Base-by-base conservation (phyloP, 1,140 invertebrate genomes). In the Megathymus violae region DNA sequence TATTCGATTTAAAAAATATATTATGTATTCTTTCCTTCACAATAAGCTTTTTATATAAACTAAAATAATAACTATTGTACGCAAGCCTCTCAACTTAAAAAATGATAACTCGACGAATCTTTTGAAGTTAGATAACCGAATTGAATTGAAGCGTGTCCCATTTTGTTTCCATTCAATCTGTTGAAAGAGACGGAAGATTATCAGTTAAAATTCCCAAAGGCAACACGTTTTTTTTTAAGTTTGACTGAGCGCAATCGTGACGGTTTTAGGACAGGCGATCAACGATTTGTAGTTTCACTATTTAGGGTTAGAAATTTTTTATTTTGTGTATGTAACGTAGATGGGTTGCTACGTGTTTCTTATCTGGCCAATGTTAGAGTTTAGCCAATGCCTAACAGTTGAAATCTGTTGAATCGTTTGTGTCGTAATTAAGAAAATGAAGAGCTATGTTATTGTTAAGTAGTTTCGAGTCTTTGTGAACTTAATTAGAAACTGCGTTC, bases 161-260 rank as follows among this genome's bases (percentile, higher is more conserved):
- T 34, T 58, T 58, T 41, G 19, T 19, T 25, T 38, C 36, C 38
- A 54, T 54, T 52, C 36, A 56, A 31, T 19, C n/a, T 16, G 10
- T 46, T 40, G 38, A 52, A 38, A 58, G 56, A 56, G 60, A 67
- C 27, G 50, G 36, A 48, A 31, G 61, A 71, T 72, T 67, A 77
- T 77, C 69, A 72, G 74, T 74, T 74, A 70, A 74, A 74, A 64
- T 77, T 77, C 67, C 64, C 66, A 65, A 71, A 67, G 71, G 69
- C 64, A 74, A 67, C 68, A 69, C 71, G 67, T n/a, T 77, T 71
- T 66, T 64, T 69, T 31, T 51, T 51, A 51, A 44, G 31, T 52
- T 25, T 76, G 71, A 73, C 68, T 74, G 71, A 76, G 73, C 69
- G 67, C 64, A 51, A 70, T 60, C 50, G 36, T 51, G 52, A 43